These are phyloP conservation scores for Lagopus muta DNA, from an alignment of 2,113 vertebrate genomes.

Conservation along the genomic window DNA sequence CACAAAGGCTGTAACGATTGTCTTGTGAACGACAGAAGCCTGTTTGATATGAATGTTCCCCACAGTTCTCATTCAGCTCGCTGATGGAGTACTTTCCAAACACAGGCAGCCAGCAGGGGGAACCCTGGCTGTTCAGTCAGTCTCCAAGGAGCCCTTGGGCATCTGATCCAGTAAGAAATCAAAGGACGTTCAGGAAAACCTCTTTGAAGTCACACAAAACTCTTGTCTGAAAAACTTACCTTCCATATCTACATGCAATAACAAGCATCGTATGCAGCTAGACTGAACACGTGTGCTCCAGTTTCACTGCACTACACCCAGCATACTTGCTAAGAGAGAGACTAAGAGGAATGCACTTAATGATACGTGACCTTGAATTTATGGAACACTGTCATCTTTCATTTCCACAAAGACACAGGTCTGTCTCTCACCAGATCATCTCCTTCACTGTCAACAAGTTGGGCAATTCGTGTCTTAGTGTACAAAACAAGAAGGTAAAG, in stretches of 20 bases:
- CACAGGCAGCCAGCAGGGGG: conserved; percentile 47
- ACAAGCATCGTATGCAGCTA: background rate
- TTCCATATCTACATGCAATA: background rate
- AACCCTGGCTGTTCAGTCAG: background rate
- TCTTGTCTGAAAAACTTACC: background rate
- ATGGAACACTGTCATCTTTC: background rate
- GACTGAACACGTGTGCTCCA: background rate
- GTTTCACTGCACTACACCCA: background rate
- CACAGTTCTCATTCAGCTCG: background rate
- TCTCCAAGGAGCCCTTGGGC: background rate
- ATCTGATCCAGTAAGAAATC: background rate
- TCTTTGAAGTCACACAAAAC: background rate
- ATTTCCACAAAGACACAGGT: background rate
- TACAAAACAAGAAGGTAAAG: background rate
- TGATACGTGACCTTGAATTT: background rate
- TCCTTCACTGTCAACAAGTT: background rate
- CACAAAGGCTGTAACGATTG: background rate
- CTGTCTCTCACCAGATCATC: background rate
- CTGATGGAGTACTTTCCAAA: background rate
- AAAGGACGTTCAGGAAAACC: background rate
- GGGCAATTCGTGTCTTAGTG: background rate
- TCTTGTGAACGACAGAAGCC: background rate
- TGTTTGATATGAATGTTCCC: background rate
- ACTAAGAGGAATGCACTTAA: background rate
- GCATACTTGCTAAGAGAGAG: background rate